A percentile compares a stretch with the other conserved stretches of the same genome.
Evolutionary conservation across 1,140 invertebrate genomes (phyloP).

Genomic region (Orussus abietinus): DNA sequence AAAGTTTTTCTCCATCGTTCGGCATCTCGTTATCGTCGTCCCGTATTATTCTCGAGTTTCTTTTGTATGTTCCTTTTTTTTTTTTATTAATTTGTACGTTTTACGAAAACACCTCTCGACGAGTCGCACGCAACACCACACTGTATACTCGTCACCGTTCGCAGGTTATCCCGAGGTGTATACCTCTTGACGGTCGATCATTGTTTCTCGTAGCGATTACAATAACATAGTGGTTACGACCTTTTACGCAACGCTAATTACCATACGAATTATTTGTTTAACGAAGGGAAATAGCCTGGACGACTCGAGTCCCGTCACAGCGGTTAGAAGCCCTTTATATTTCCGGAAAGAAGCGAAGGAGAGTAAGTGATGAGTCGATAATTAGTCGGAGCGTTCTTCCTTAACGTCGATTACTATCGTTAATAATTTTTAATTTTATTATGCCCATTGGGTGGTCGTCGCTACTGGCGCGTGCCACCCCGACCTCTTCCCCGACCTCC

Average conservation of each 20-base stretch:
- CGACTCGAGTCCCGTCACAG: conserved; percentile 27
- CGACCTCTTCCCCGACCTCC: conserved; percentile 41
- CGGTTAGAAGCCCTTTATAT: conserved; percentile 27
- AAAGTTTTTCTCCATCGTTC: conserved; percentile 21
- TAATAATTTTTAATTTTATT: conserved; percentile 28
- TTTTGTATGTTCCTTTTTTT: conserved; percentile 16
- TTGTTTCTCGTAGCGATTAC: conserved; percentile 31
- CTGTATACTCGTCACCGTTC: conserved; percentile 30
- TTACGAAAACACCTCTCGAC: conserved; percentile 45
- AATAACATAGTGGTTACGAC: conserved; percentile 41
- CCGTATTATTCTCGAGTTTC: conserved; percentile 17
- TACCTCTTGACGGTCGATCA: conserved; percentile 29
- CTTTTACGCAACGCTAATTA: conserved; percentile 41
- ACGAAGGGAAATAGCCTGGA: conserved; percentile 29
- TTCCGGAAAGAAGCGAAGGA: conserved; percentile 37
- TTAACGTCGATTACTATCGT: conserved; percentile 27
- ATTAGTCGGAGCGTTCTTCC: conserved; percentile 37
- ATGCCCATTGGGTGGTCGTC: conserved; percentile 26
- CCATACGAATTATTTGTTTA: conserved; percentile 42
- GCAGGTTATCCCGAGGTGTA: conserved; percentile 24
- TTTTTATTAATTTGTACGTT: conserved; percentile 44
- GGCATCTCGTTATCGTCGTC: conserved; percentile 13
- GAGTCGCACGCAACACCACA: conserved; percentile 42
- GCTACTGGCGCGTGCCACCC: conserved; percentile 48
- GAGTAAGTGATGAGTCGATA: conserved; percentile 38